These are phyloP conservation scores for Aptenodytes forsteri DNA, from an alignment of 2,113 vertebrate species.

Conservation along the genomic window DNA sequence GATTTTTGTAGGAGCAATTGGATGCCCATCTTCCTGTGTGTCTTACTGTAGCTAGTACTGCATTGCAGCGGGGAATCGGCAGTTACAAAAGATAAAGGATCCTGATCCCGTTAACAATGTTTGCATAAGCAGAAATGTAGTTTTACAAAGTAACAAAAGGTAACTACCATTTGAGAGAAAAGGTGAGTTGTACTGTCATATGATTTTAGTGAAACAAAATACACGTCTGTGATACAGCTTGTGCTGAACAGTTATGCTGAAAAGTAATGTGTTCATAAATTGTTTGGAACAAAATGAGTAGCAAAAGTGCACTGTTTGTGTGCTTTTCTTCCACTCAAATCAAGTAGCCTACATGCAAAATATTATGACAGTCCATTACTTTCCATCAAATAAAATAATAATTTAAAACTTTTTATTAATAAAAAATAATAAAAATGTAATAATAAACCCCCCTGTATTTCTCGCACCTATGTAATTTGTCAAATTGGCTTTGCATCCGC, in stretches of 20 bases:
- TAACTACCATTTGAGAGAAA: neutral
- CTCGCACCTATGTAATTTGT: neutral
- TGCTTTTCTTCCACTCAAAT: neutral
- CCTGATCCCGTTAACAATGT: neutral
- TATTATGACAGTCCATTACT: neutral
- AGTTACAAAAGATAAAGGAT: neutral
- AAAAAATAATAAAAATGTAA: neutral
- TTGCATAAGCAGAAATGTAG: neutral
- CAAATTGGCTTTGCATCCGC: neutral
- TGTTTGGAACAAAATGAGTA: neutral
- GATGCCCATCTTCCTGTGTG: neutral
- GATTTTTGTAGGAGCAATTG: neutral
- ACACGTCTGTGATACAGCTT: accelerated
- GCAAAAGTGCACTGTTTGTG: neutral
- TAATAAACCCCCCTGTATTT: neutral
- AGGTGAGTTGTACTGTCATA: neutral
- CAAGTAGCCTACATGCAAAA: neutral
- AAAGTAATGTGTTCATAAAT: neutral
- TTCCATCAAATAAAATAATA: neutral
- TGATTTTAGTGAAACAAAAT: neutral
- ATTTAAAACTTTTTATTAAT: neutral
- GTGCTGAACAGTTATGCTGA: neutral
- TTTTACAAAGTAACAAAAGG: neutral
- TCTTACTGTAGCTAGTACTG: neutral
- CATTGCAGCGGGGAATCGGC: neutral